Conservation (phyloP, 2,888 invertebrate genomes). For the Artemia sinica region DNA sequence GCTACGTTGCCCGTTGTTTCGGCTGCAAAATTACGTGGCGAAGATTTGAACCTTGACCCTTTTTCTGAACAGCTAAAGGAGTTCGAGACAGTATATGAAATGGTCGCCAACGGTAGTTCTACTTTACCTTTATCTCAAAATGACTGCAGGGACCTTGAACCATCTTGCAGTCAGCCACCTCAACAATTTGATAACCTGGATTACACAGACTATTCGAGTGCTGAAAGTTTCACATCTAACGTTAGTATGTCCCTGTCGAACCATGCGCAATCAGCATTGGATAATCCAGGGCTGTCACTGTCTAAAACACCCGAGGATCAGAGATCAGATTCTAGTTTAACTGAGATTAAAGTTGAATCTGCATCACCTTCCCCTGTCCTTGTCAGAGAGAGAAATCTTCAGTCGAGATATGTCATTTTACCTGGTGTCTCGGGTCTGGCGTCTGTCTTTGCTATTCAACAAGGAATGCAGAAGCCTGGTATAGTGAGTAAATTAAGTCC, state of each 20-base stretch:
- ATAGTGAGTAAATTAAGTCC: conserved; percentile 31
- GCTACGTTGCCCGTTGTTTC: background rate
- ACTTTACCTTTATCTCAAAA: conserved; percentile 25
- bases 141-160: background rate
- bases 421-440: conserved; percentile 32
- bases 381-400: conserved; percentile 30
- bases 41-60: background rate
- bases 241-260: background rate
- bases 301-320: background rate
- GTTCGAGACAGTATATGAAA: conserved; percentile 61
- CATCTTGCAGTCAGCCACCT: background rate
- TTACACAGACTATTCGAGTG: conserved; percentile 5
- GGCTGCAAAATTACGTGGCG: background rate
- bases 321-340: background rate
- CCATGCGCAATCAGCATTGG: conserved; percentile 2
- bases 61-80: conserved; percentile 49
- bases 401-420: conserved; percentile 42
- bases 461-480: conserved; percentile 35
- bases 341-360: conserved; percentile 7
- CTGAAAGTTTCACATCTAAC: conserved; percentile 6
- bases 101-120: conserved; percentile 37
- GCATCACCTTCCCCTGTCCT: conserved; percentile 31
- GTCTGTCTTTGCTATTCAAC: conserved; percentile 23
- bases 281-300: background rate
- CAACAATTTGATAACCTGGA: background rate